These are phyloP conservation scores for Galemys pyrenaicus DNA, from an alignment of 2,113 vertebrate species.

Conservation along the genomic window DNA sequence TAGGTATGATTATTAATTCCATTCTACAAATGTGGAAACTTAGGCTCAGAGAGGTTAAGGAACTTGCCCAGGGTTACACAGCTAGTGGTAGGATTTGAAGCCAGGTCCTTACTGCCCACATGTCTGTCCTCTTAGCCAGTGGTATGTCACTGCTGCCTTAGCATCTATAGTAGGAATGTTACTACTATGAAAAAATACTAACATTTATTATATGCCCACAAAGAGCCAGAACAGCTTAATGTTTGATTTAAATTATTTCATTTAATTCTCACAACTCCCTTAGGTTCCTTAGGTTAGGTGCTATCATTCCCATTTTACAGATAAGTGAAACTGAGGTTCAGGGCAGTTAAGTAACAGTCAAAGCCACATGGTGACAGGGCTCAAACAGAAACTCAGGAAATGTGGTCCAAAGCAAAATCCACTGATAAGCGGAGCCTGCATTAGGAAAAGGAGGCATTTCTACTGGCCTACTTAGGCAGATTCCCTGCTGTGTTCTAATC, in stretches of 20 bases:
- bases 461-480: neutral
- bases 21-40: constrained; percentile 22
- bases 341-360: neutral
- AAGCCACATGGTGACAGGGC: neutral
- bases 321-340: constrained; percentile 16
- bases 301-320: constrained; percentile 2
- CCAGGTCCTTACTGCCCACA: neutral
- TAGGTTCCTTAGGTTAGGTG: neutral
- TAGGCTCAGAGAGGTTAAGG: neutral
- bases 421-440: neutral
- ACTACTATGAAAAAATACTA: neutral
- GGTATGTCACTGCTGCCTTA: neutral
- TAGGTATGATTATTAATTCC: neutral
- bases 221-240: neutral
- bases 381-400: constrained; percentile 31
- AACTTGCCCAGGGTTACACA: neutral
- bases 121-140: neutral
- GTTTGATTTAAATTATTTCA: neutral
- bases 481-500: neutral
- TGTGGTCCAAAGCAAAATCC: neutral
- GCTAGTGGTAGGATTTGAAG: neutral
- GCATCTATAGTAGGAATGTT: neutral
- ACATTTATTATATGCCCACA: neutral
- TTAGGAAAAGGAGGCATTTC: constrained; percentile 31
- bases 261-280: constrained; percentile 40